phyloP scores from a whole-genome alignment of 2,888 invertebrate genomes.

The Drosophila histrio region DNA sequence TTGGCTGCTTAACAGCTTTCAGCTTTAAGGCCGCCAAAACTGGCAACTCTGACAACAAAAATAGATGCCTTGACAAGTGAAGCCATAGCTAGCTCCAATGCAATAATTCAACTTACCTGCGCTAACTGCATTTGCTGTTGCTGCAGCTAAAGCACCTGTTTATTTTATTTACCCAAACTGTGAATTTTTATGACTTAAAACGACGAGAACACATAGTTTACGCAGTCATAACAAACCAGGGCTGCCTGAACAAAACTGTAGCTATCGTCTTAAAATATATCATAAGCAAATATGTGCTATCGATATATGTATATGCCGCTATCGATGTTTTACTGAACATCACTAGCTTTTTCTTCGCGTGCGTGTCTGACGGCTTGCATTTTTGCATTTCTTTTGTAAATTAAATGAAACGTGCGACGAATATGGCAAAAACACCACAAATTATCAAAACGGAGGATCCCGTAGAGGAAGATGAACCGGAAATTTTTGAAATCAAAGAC shows the following conservation, averaged over 20 bases:
- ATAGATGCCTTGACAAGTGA: neutral
- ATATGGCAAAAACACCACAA: conserved; percentile 42
- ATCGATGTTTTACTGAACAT: conserved; percentile 25
- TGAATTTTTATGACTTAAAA: conserved; percentile 1
- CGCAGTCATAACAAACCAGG: conserved; percentile 40
- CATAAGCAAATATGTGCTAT: too few species aligned
- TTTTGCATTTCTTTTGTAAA: conserved; percentile 26
- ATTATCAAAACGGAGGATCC: conserved; percentile 38
- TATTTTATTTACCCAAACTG: neutral
- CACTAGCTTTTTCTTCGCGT: conserved; percentile 47
- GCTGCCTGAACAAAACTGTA: neutral
- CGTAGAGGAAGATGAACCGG: conserved; percentile 13
- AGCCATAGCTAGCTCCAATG: neutral
- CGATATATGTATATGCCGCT: conserved; percentile 16
- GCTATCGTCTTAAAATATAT: too few species aligned
- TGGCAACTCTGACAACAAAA: conserved; percentile 14
- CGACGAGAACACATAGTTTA: conserved; percentile 17
- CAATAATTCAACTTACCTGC: conserved; percentile 19
- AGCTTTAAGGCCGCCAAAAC: neutral
- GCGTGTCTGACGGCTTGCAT: conserved; percentile 41
- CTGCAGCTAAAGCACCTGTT: neutral
- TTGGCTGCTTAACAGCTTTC: neutral
- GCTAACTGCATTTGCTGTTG: conserved; percentile 32
- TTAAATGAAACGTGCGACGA: conserved; percentile 36
- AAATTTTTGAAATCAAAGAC: conserved; percentile 49